Evolutionary conservation across 2,888 invertebrate species (phyloP), one percentile per base, ranked within the genome.

Genomic region (Polydrusus pterygomalis): DNA sequence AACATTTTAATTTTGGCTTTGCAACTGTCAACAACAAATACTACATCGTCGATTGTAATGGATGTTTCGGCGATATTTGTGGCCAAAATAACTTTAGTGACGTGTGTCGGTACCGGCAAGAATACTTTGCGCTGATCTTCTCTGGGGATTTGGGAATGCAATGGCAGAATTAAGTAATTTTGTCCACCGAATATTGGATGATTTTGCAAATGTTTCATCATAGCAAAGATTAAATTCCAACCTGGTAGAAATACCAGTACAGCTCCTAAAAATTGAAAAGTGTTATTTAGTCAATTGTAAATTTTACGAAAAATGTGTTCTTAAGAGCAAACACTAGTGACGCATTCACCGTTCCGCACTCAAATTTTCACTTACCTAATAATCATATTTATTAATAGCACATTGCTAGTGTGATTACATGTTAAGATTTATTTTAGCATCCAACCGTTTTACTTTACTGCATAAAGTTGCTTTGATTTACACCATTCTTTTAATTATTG

Each of bases 1-100:
- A 98, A 99, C 85, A 98, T 90, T 86, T 99, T 98, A 93, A 98
- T 96, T 87, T 98, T 97, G 0, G 97, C 96, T 88, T 98, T 98
- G 89, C 99, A 98, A 54, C 96, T 95, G 87, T 99, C 99, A 76
- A 99, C 95, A 0, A 99, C 99, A 88, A 95, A 99, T 0, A 99
- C 98, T 1, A 99, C 97, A 85, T 99, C 99, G 87, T 99, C 96
- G 81, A 99, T 99, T 0, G 99, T 99, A 80, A 99, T 96, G 7
- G 97, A 97, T 0, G 98, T 97, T 89, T 99, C 99, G 0, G 99
- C 99, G 84, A 99, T 98, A 87, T 99, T 99, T 2, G 99, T 99
- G 0, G 98, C 95, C 15, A 99, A 88, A 83, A 99, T 99, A 38
- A 99, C 95, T 79, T 98, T 98, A 1, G 94, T 96, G 7, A 97